Percentiles rank a stretch among this genome's conserved stretches.
Conservation (phyloP, 1,140 invertebrate species). For the Eurosta solidaginis region DNA sequence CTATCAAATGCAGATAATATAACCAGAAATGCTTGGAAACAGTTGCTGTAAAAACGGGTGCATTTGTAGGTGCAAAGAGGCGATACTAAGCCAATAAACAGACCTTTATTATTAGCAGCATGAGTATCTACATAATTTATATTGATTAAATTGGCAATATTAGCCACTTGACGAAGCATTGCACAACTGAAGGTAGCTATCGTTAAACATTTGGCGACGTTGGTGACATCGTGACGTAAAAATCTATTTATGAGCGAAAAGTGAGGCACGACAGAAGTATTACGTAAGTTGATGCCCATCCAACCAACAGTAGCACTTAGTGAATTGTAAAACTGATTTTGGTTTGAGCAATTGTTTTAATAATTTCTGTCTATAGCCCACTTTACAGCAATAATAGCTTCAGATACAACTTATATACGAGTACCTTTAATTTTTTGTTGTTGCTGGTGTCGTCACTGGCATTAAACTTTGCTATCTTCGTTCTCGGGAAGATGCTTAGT, state of each 20-base stretch:
- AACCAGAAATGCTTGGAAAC: neutral
- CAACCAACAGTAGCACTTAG: neutral
- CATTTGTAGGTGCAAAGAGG: too few relatives aligned
- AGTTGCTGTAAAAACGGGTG: neutral
- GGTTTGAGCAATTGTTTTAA: neutral
- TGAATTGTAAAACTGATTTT: neutral
- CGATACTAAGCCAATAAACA: neutral
- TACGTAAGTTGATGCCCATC: neutral
- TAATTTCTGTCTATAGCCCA: conserved; percentile 33
- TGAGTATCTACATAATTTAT: too few relatives aligned
- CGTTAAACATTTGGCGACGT: neutral
- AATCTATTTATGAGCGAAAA: neutral
- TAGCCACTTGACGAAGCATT: neutral
- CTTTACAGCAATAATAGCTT: conserved; percentile 41
- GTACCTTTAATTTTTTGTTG: neutral
- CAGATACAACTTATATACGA: neutral
- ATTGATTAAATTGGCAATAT: too few relatives aligned
- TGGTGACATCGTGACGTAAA: neutral
- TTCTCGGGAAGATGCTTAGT: conserved; percentile 49
- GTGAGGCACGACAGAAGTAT: neutral
- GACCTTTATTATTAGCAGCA: neutral
- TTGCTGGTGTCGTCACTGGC: neutral
- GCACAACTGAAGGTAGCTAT: neutral
- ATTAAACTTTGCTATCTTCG: neutral
- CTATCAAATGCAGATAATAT: neutral